phyloP scores from a whole-genome alignment of 2,113 vertebrate species.

The Panurus biarmicus region DNA sequence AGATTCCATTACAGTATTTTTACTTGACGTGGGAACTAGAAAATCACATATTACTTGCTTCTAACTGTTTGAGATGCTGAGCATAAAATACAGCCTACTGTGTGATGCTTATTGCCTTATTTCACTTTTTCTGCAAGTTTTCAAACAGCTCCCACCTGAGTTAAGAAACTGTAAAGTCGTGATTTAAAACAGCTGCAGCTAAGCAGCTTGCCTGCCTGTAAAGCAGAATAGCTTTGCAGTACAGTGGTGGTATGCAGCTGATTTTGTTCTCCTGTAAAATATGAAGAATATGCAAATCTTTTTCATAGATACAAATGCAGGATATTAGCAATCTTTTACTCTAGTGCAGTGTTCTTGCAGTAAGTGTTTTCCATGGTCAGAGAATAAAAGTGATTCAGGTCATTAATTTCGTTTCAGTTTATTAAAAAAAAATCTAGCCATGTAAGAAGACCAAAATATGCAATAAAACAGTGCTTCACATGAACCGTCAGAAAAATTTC shows the following conservation, averaged over 20 bases:
- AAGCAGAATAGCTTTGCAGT: not conserved
- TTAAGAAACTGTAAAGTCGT: not conserved
- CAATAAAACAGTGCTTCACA: not conserved
- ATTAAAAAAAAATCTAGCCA: not conserved
- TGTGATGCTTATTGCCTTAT: not conserved
- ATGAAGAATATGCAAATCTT: not conserved
- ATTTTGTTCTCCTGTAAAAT: not conserved
- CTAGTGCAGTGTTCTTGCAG: not conserved
- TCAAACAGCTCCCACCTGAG: not conserved
- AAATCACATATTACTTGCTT: not conserved
- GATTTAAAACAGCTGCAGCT: constrained; percentile 21
- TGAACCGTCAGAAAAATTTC: not conserved
- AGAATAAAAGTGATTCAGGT: not conserved
- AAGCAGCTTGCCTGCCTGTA: not conserved
- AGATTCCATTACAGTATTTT: not conserved
- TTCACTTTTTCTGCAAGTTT: not conserved
- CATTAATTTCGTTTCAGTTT: not conserved
- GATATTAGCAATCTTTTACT: not conserved
- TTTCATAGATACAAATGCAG: not conserved
- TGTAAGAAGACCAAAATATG: not conserved
- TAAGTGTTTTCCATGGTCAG: not conserved
- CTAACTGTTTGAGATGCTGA: not conserved
- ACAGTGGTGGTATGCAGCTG: not conserved
- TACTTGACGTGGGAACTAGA: not conserved
- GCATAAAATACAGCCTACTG: not conserved